Evolutionary conservation across 35 echinoderm and acorn worm genomes (phyloP).

Genomic region (Patiria miniata): DNA sequence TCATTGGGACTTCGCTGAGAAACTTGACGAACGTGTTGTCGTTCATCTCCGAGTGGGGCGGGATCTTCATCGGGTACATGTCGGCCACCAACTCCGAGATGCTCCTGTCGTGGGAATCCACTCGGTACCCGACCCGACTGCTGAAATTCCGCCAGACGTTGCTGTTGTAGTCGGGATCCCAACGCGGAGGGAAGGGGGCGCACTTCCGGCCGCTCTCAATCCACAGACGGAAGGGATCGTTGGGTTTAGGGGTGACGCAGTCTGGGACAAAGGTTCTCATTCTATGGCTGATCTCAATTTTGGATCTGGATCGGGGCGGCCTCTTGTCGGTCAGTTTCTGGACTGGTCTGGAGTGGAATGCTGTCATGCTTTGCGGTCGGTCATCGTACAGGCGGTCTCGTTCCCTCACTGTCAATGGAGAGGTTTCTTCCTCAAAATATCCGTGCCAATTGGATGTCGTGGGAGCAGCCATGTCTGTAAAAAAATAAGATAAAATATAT

Average conservation of each 20-base stretch:
- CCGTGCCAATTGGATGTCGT: neutral
- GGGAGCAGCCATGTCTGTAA: neutral
- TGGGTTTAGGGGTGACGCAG: constrained; percentile 59
- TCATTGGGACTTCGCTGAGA: constrained; percentile 66
- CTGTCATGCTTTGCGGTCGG: constrained; percentile 26
- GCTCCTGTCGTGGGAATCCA: constrained; percentile 32
- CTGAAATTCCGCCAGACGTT: constrained; percentile 96
- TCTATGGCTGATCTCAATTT: constrained; percentile 82
- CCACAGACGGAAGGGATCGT: constrained; percentile 76
- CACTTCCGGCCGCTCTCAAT: constrained; percentile 64
- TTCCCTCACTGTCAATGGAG: constrained; percentile 59
- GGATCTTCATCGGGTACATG: constrained; percentile 84
- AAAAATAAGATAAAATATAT: neutral
- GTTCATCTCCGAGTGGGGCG: constrained; percentile 78
- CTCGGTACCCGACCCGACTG: constrained; percentile 45
- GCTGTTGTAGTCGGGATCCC: constrained; percentile 91
- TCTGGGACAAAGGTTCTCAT: constrained; percentile 68
- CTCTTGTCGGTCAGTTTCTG: constrained; percentile 39
- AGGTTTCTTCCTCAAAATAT: constrained; percentile 26
- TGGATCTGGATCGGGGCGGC: constrained; percentile 55
- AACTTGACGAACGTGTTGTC: constrained; percentile 79
- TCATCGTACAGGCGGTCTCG: constrained; percentile 66
- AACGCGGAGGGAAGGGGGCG: constrained; percentile 80
- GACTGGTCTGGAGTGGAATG: constrained; percentile 73
- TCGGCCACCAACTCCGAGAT: constrained; percentile 65